These are phyloP conservation scores for Lepidocolaptes lacrymiger DNA, from an alignment of 2,797 vertebrate genomes.

Conservation along the genomic window DNA sequence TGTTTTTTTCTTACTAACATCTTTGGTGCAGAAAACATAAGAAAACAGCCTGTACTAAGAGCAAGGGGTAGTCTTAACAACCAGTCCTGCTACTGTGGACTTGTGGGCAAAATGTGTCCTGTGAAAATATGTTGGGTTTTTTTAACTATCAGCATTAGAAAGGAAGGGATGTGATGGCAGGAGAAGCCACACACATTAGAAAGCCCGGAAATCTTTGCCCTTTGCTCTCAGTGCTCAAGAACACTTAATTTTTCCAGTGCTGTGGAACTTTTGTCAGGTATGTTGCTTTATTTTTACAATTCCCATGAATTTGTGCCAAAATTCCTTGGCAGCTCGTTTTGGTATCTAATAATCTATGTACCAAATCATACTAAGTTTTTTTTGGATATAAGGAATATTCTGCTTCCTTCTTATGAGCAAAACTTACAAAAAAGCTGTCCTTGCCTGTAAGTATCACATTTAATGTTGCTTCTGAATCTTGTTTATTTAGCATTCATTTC, in stretches of 20 bases:
- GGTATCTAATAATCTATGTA: neutral
- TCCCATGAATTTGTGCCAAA: slow-evolving; percentile 19
- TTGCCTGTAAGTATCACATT: neutral
- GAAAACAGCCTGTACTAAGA: neutral
- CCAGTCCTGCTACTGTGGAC: neutral
- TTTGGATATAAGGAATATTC: neutral
- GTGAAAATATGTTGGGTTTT: neutral
- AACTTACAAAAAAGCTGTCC: neutral
- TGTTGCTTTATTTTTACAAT: slow-evolving; percentile 18
- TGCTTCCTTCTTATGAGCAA: neutral
- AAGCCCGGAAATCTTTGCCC: slow-evolving; percentile 14
- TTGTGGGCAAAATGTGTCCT: neutral
- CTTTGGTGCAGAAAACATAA: neutral
- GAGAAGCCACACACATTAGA: neutral
- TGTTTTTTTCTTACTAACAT: neutral
- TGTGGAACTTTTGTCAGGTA: slow-evolving; percentile 32
- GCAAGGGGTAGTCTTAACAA: neutral
- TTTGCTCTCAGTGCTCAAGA: slow-evolving; percentile 36
- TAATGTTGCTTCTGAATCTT: neutral
- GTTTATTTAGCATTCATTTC: neutral
- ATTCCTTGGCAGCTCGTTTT: neutral
- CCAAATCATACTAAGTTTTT: neutral
- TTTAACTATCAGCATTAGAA: neutral
- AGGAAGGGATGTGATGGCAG: neutral
- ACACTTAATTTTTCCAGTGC: slow-evolving; percentile 27